Percentiles rank a stretch among this genome's conserved stretches.
phyloP scores from a whole-genome alignment of 2,113 vertebrate genomes.

The Nesogale talazaci region DNA sequence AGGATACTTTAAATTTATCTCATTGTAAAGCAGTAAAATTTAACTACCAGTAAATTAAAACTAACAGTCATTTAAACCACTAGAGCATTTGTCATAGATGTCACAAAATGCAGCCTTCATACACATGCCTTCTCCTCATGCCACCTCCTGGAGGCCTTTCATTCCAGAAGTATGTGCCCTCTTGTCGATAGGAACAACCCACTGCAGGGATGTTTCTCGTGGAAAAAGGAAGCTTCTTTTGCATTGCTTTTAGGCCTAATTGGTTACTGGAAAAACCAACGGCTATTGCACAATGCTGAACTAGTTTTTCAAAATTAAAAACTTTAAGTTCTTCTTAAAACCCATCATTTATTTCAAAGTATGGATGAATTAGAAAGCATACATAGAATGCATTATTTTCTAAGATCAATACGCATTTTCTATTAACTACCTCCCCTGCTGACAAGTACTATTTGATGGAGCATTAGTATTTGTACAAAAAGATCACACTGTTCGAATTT shows the following conservation, averaged over 20 bases:
- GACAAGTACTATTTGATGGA: constrained; percentile 18
- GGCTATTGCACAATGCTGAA: constrained; percentile 79
- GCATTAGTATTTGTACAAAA: constrained; percentile 47
- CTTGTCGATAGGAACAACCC: constrained; percentile 82
- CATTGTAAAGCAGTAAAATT: constrained; percentile 12
- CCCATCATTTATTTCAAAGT: constrained; percentile 52
- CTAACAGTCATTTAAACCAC: constrained; percentile 28
- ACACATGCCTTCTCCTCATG: neutral
- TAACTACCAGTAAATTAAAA: constrained; percentile 38
- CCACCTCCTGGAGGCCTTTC: neutral
- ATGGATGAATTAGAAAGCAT: constrained; percentile 28
- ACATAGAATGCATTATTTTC: neutral
- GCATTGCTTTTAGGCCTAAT: constrained; percentile 79
- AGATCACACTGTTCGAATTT: neutral
- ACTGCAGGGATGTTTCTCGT: constrained; percentile 81
- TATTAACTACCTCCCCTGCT: constrained; percentile 39
- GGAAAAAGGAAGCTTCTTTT: constrained; percentile 81
- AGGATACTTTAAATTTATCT: constrained; percentile 22
- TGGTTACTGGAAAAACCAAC: constrained; percentile 79
- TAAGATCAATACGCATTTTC: constrained; percentile 3
- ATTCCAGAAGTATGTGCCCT: constrained; percentile 70
- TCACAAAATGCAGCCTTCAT: constrained; percentile 6
- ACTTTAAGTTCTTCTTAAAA: constrained; percentile 22
- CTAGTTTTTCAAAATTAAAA: constrained; percentile 36
- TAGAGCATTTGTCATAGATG: constrained; percentile 4